phyloP scores from a whole-genome alignment of 2,888 invertebrate genomes.

The Cerceris rybyensis region DNA sequence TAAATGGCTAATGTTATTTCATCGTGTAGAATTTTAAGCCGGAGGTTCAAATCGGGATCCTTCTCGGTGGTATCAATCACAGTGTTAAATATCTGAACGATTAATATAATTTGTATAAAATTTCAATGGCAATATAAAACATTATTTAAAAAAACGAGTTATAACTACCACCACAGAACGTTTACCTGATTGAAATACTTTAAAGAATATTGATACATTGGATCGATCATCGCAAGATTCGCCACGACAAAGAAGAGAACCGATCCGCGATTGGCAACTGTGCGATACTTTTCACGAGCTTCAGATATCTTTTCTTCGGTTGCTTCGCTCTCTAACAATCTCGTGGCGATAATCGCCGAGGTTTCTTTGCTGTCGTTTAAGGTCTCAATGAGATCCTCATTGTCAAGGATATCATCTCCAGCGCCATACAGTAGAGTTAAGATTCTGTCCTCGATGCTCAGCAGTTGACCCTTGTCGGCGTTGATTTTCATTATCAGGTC shows the following conservation, averaged over 20 bases:
- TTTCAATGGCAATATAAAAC: too few species aligned
- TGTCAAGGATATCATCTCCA: slow-evolving; percentile 95
- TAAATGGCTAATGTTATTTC: slow-evolving; percentile 93
- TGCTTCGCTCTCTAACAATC: slow-evolving; percentile 92
- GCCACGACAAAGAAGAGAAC: slow-evolving; percentile 95
- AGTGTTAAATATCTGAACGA: slow-evolving; percentile 87
- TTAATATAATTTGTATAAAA: neutral
- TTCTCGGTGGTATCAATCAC: slow-evolving; percentile 91
- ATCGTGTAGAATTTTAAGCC: slow-evolving; percentile 87
- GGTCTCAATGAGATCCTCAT: slow-evolving; percentile 95
- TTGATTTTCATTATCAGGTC: slow-evolving; percentile 93
- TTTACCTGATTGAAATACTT: slow-evolving; percentile 91
- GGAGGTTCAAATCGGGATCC: slow-evolving; percentile 85
- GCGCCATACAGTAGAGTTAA: slow-evolving; percentile 91
- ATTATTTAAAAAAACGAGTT: neutral
- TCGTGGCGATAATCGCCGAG: slow-evolving; percentile 94
- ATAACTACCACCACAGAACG: slow-evolving; percentile 4
- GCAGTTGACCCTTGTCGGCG: slow-evolving; percentile 91
- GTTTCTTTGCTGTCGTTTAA: slow-evolving; percentile 96
- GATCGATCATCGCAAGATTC: slow-evolving; percentile 93
- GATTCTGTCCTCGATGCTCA: slow-evolving; percentile 95
- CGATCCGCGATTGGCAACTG: slow-evolving; percentile 93
- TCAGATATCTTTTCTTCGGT: slow-evolving; percentile 93
- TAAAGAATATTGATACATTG: slow-evolving; percentile 97
- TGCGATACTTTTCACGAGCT: slow-evolving; percentile 92